phyloP scores from a whole-genome alignment of 2,797 vertebrate species.

The Pseudopleuronectes americanus region DNA sequence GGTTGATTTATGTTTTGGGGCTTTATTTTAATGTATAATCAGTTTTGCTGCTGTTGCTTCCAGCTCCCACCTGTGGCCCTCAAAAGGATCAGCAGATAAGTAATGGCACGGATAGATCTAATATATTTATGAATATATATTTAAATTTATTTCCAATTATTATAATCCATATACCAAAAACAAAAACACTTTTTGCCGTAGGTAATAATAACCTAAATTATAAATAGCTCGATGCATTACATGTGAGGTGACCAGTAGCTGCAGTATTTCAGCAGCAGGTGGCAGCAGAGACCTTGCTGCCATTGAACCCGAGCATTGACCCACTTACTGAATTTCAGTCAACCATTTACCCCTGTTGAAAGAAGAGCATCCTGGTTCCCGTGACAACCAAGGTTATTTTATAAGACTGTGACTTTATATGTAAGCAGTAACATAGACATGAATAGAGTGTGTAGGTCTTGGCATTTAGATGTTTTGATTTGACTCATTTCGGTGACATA shows the following conservation, averaged over 20 bases:
- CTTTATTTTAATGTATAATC: too few species aligned
- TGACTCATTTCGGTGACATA: too few species aligned
- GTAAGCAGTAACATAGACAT: neutral
- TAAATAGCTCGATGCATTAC: too few species aligned
- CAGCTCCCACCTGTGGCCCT: too few species aligned
- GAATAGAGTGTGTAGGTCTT: neutral
- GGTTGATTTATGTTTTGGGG: too few species aligned
- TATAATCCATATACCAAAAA: too few species aligned
- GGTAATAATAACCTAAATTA: neutral
- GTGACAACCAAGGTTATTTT: neutral
- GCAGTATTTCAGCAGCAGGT: constrained; percentile 43
- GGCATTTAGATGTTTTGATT: neutral
- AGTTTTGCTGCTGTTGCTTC: too few species aligned
- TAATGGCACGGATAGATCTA: too few species aligned
- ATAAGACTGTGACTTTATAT: neutral
- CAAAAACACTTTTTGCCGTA: neutral
- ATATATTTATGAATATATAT: too few species aligned
- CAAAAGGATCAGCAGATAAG: too few species aligned
- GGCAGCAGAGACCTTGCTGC: constrained; percentile 58
- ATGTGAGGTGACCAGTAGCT: neutral
- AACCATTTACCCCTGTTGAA: neutral
- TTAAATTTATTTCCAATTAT: too few species aligned
- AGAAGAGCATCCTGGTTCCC: neutral
- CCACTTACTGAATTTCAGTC: constrained; percentile 24
- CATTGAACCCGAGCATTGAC: neutral